Evolutionary conservation across 2,113 vertebrate species (phyloP).

Genomic region (Mobula hypostoma): DNA sequence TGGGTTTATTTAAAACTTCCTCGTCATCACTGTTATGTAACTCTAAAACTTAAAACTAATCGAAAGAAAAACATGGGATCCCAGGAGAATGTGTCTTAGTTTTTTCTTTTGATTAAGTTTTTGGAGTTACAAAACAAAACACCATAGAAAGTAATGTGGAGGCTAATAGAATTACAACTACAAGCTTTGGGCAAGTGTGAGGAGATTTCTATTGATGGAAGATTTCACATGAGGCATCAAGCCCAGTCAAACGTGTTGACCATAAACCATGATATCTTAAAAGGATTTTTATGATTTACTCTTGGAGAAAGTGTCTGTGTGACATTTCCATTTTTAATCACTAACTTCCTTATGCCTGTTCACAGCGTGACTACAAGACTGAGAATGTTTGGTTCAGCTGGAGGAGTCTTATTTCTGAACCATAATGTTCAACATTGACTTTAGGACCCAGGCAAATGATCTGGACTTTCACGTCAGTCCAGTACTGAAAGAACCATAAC

Average conservation of each 20-base stretch:
- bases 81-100: too few relatives aligned
- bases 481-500: too few relatives aligned
- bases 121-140: too few relatives aligned
- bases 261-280: not conserved
- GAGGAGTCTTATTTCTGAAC: not conserved
- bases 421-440: not conserved
- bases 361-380: not conserved
- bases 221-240: too few relatives aligned
- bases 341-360: not conserved
- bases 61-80: too few relatives aligned
- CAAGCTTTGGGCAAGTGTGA: not conserved
- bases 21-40: too few relatives aligned
- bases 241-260: not conserved
- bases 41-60: too few relatives aligned
- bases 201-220: not conserved
- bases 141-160: not conserved
- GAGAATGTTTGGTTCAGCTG: not conserved
- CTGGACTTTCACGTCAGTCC: too few relatives aligned
- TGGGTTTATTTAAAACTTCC: too few relatives aligned
- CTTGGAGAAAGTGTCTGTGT: not conserved
- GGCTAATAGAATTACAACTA: not conserved
- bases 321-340: not conserved
- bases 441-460: too few relatives aligned
- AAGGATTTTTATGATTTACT: not conserved
- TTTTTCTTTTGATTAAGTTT: too few relatives aligned